Evolutionary conservation across 1,140 invertebrate genomes (phyloP), one percentile per base, ranked within the genome.

Genomic region (Chelonus insularis): DNA sequence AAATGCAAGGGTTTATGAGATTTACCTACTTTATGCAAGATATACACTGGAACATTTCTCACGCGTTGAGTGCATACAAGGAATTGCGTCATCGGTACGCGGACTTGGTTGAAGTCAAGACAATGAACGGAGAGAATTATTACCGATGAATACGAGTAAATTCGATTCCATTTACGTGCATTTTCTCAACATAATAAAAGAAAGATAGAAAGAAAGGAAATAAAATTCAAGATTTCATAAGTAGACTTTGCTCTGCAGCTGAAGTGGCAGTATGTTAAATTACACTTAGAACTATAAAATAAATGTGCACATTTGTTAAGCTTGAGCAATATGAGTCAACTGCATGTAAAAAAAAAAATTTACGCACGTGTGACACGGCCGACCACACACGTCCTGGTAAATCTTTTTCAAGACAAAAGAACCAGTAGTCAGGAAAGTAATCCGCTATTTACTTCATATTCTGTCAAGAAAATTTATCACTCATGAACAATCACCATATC

Each of bases 341-440:
- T 43, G 14, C 14, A 37, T 14, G 39, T 21, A 55, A 37, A 36
- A 36, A 9, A 29, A 57, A 56, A 32, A 36, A 34, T 43, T 21
- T 57, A 45, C 54, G 48, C 54, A 52, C 60, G 56, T 52, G 60
- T 37, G 54, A 54, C 34, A 54, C 52, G 50, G 52, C 54, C 56
- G 54, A 51, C 52, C 34, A 57, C 59, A 56, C 52, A 57, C 60
- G 32, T 11, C n/a, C 50, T n/a, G 39, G 39, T 16, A 16, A 14
- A 16, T 43, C 41, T 43, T 43, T 43, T 43, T 43, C 41, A 43
- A 43, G 18, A 43, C 41, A 43, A 43, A 43, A 16, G 41, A 16
- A 7, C 16, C 41, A 43, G 41, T 43, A 43, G 41, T 14, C 37
- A 12, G 37, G 37, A 18, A n/a, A 43, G 9, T 43, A 43, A 43